Evolutionary conservation across 2,797 vertebrate genomes (phyloP), one percentile per base, ranked within the genome.

Genomic region (Cirrhinus molitorella): DNA sequence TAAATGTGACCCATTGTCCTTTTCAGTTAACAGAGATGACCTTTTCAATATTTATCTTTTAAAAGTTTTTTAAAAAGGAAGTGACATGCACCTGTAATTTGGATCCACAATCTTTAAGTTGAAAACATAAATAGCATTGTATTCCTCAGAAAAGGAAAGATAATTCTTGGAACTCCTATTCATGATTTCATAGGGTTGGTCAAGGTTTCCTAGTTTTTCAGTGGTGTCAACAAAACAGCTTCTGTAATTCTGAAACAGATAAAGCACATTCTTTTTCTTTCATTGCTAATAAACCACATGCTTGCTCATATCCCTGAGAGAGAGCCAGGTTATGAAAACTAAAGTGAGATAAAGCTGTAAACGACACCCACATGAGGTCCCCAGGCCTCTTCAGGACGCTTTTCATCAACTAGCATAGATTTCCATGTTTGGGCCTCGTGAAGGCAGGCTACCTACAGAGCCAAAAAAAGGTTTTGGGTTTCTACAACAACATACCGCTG

Each of bases 161-260:
- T 17, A n/a, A 79, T 86, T 86, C 1, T 40, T 66, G 37, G 31
- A 80, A 51, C 78, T 84, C 4, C 61, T 47, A 71, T 86, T 86
- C 66, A 84, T 71, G 57, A 88, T 83, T 49, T 86, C 85, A 66
- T 86, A 88, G 17, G 84, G 67, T 65, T 85, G 47, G 14, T 72
- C 53, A 17, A 86, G 74, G 45, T 82, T 47, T 9, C 61, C 68
- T 3, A 59, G 31, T 16, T 43, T 23, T 4, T 70, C 67, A 61
- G 31, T n/a, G 28, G 23, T 47, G 28, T 81, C 51, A 74, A 71
- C 31, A 68, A 86, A 86, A 76, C 82, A 86, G 51, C 49, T 79
- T 28, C 16, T 57, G 61, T 84, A 88, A 70, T 72, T 80, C 84
- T 79, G 53, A 53, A 66, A 55, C 11, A 47, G 7, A 74, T 40